Evolutionary conservation across 2,113 vertebrate species (phyloP).

Genomic region (Anseranas semipalmata): DNA sequence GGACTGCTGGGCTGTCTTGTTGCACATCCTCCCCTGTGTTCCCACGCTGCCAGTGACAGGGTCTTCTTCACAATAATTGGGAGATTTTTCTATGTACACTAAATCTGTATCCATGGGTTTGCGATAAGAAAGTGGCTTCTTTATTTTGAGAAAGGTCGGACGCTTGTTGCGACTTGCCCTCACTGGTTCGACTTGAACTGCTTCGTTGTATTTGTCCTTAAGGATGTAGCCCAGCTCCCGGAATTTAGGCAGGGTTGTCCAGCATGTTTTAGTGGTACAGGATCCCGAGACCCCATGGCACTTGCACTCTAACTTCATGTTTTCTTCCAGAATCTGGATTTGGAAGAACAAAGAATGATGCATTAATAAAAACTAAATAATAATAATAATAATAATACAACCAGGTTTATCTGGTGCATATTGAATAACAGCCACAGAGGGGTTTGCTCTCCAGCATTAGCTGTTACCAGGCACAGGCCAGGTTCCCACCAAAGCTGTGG

Average conservation of each 20-base stretch:
- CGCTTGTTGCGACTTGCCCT: constrained; percentile 94
- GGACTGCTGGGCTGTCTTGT: constrained; percentile 94
- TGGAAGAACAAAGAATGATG: background rate
- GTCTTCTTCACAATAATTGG: constrained; percentile 97
- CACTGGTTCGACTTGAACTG: constrained; percentile 93
- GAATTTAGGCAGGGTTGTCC: constrained; percentile 97
- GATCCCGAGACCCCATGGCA: constrained; percentile 95
- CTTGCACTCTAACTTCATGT: constrained; percentile 94
- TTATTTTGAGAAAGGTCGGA: constrained; percentile 95
- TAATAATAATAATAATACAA: background rate
- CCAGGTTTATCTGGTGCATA: background rate
- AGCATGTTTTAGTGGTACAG: constrained; percentile 98
- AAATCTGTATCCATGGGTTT: constrained; percentile 97
- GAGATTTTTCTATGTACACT: constrained; percentile 96
- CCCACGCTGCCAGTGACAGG: constrained; percentile 89
- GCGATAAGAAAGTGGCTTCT: constrained; percentile 93
- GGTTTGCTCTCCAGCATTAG: background rate
- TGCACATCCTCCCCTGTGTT: constrained; percentile 93
- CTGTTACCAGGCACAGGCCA: background rate
- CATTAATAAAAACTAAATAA: background rate
- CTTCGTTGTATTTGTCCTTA: constrained; percentile 95
- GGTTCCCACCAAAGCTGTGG: background rate
- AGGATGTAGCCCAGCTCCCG: constrained; percentile 96
- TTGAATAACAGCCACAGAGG: accelerated
- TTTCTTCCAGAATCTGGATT: constrained; percentile 91